Conservation (phyloP, 2,113 vertebrate genomes). For the Planiliza haematocheilus region DNA sequence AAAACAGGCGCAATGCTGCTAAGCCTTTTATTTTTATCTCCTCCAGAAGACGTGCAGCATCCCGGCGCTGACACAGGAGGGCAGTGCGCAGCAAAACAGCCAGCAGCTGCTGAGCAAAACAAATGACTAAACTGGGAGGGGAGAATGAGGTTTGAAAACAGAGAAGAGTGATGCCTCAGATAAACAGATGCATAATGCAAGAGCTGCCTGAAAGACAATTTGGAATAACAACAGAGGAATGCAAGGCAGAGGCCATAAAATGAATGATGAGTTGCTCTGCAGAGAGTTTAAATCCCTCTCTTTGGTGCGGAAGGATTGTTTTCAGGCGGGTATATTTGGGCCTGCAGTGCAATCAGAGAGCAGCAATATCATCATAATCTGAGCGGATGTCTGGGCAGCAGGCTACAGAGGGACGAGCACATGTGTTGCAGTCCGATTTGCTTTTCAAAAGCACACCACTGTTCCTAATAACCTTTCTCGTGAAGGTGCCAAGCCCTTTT, state of each 20-base stretch:
- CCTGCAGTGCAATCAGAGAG: conserved; percentile 55
- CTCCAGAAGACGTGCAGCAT: conserved; percentile 43
- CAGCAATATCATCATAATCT: conserved; percentile 57
- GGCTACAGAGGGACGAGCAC: conserved; percentile 37
- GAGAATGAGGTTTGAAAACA: conserved; percentile 50
- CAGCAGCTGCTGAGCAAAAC: conserved; percentile 46
- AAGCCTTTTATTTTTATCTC: conserved; percentile 78
- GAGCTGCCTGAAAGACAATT: conserved; percentile 67
- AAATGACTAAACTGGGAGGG: conserved; percentile 58
- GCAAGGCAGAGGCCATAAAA: conserved; percentile 59
- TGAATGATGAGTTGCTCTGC: conserved; percentile 58
- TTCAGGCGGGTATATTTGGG: conserved; percentile 45
- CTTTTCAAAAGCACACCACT: conserved; percentile 52
- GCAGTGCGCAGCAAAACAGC: conserved; percentile 63
- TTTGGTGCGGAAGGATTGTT: conserved; percentile 49
- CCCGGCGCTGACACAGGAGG: conserved; percentile 64
- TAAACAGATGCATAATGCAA: conserved; percentile 78
- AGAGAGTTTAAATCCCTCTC: conserved; percentile 51
- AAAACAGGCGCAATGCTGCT: conserved; percentile 78
- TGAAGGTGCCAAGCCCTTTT: conserved; percentile 66
- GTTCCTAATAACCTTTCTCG: conserved; percentile 68
- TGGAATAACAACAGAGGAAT: conserved; percentile 65
- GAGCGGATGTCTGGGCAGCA: conserved; percentile 40
- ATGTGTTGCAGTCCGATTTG: conserved; percentile 53
- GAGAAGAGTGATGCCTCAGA: conserved; percentile 61